Conservation (phyloP, 2,888 invertebrate species). For the Stenodema calcarata region DNA sequence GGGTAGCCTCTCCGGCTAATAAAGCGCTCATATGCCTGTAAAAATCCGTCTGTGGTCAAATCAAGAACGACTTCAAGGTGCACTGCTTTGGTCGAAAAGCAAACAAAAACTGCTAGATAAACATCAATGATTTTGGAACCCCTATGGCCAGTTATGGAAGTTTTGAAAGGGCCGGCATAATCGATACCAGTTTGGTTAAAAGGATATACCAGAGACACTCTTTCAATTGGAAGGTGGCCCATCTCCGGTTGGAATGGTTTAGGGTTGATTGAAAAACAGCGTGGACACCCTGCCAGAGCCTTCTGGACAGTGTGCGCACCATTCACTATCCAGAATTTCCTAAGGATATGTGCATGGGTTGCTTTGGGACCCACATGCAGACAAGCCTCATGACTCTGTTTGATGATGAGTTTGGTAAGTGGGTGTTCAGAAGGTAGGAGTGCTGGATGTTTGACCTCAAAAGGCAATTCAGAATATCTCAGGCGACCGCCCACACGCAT, state of each 20-base stretch:
- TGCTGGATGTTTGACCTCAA: background rate
- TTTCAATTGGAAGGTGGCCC: conserved; percentile 19
- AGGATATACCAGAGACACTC: background rate
- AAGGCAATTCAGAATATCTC: background rate
- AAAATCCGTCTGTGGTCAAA: background rate
- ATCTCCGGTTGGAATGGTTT: conserved; percentile 23
- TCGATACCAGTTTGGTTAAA: conserved; percentile 11
- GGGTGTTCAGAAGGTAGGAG: background rate
- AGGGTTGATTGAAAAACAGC: conserved; percentile 1
- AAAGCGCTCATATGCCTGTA: conserved; percentile 17
- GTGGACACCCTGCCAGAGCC: background rate
- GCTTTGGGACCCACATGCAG: conserved; percentile 12
- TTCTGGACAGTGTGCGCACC: background rate
- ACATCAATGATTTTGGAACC: background rate
- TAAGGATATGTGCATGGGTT: background rate
- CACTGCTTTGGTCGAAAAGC: background rate
- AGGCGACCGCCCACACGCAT: conserved; percentile 21
- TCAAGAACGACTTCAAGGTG: background rate
- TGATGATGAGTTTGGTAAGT: background rate
- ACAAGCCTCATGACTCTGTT: background rate
- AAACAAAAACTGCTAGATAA: background rate
- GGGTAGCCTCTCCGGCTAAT: conserved; percentile 9
- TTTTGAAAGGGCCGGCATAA: conserved; percentile 7
- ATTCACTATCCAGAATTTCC: conserved; percentile 18
- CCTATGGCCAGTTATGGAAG: background rate